These are phyloP conservation scores for Nineta flava DNA, from an alignment of 2,888 invertebrate genomes.

Conservation along the genomic window DNA sequence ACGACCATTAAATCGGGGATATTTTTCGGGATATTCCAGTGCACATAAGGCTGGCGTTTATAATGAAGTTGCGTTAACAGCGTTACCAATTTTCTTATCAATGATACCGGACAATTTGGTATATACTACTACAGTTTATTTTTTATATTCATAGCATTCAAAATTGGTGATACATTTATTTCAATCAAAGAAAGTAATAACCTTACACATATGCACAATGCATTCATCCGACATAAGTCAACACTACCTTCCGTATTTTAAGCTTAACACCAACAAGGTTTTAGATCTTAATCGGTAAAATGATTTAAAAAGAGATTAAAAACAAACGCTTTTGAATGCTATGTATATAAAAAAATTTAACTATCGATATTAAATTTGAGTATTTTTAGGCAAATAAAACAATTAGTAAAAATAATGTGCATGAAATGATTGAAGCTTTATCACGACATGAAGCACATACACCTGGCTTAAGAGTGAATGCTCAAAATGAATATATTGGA, in stretches of 20 bases:
- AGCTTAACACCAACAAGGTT: too few relatives aligned
- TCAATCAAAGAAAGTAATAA: too few relatives aligned
- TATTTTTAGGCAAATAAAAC: constrained; percentile 38
- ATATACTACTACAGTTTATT: constrained; percentile 16
- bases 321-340: too few relatives aligned
- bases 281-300: too few relatives aligned
- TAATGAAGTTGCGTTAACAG: constrained; percentile 61
- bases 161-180: too few relatives aligned
- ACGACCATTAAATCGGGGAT: constrained; percentile 47
- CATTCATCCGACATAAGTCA: too few relatives aligned
- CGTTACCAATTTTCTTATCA: constrained; percentile 55
- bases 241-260: too few relatives aligned
- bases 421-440: constrained; percentile 39
- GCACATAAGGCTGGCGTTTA: constrained; percentile 60
- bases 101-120: constrained; percentile 58
- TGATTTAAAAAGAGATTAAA: too few relatives aligned
- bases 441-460: constrained; percentile 45
- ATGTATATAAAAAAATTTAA: neutral
- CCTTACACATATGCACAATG: too few relatives aligned
- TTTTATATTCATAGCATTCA: too few relatives aligned
- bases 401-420: constrained; percentile 21
- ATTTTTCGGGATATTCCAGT: constrained; percentile 68
- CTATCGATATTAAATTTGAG: neutral
- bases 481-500: constrained; percentile 24
- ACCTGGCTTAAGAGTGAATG: constrained; percentile 38